Base-by-base conservation (phyloP, 2,888 invertebrate genomes). In the Calliscelio sp. region DNA sequence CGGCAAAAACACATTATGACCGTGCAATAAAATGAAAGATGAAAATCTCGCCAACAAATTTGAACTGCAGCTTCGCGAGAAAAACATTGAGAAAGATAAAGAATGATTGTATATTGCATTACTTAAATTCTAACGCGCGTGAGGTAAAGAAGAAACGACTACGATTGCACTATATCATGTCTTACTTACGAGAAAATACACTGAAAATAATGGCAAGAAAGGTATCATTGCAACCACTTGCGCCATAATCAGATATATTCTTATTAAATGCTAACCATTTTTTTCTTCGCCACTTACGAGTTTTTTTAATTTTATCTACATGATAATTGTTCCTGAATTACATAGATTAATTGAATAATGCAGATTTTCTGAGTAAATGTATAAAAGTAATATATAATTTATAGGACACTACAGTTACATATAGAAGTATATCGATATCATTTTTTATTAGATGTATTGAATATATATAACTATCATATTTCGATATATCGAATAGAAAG, bases 121-220 rank as follows among this genome's bases (percentile, higher is more conserved):
- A 66, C 65, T 66, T 66, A 66, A 25, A 49, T 66, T 66, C 49
- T 49, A 66, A 66, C 35, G 49, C 49, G 44, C 10, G n/a, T n/a
- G 44, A 49, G 49, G 53, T 24, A 55, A 53, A 11, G 41, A 5
- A 32, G 55, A 68, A 55, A 55, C 35, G 68, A 55, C 53, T 55
- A 55, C 53, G 16, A 55, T 68, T 55, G 55, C 68, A 38, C 51
- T 68, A 68, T 55, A 68, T 68, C 68, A 68, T 55, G 68, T 68
- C 68, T 49, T 66, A 55, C 24, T 55, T 68, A 35, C 22, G 68
- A 55, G 55, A 41, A 55, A 55, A 55, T 41, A 41, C 16, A 68
- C 24, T 22, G 24, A 14, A 22, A 53, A 41, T 32, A 68, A 68
- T 68, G 20, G 55, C 16, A 14, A 6, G 22, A 68, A 53, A 24